A percentile compares a stretch with the other conserved stretches of the same genome.
Evolutionary conservation across 2,113 vertebrate species (phyloP).

Genomic region (Catharus bicknelli): DNA sequence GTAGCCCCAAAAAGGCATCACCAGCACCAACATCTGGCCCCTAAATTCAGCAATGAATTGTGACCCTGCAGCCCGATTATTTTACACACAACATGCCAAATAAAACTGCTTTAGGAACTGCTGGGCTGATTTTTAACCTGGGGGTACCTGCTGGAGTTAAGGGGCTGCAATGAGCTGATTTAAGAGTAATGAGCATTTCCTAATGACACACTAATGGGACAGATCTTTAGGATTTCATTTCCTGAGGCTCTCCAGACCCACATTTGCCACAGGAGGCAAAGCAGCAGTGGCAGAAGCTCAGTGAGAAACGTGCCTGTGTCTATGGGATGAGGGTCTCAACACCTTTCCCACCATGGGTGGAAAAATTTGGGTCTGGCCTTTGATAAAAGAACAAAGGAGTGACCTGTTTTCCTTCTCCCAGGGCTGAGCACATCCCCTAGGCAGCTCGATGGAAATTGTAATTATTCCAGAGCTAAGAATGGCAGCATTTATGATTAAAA

Average conservation of each 20-base stretch:
- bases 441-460: neutral
- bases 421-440: neutral
- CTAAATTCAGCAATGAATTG: neutral
- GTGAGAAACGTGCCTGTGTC: rapidly evolving
- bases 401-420: neutral
- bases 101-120: neutral
- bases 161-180: neutral
- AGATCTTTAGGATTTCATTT: neutral
- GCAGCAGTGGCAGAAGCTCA: rapidly evolving
- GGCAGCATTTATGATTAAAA: conserved; percentile 33
- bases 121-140: neutral
- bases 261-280: neutral
- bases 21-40: neutral
- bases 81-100: neutral
- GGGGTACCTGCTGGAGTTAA: neutral
- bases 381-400: neutral
- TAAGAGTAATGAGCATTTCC: neutral
- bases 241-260: neutral
- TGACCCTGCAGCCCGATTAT: neutral
- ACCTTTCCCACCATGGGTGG: neutral
- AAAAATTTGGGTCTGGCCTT: neutral
- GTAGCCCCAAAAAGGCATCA: neutral
- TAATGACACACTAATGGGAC: neutral
- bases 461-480: conserved; percentile 13
- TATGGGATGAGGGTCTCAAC: neutral